phyloP scores from a whole-genome alignment of 2,888 invertebrate genomes.

The Synergus japonicus region DNA sequence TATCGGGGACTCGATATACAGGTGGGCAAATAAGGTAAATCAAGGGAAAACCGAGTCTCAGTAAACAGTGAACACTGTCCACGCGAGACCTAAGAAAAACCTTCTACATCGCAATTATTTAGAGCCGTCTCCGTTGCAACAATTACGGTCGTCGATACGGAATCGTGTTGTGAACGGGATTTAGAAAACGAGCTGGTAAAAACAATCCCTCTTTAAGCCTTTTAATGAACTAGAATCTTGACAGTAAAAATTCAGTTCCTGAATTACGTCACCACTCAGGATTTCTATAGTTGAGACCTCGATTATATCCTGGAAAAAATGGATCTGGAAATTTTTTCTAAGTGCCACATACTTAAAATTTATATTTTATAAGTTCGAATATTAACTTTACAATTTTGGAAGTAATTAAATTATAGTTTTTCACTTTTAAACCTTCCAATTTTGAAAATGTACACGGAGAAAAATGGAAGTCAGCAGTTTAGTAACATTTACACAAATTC shows the following conservation, averaged over 20 bases:
- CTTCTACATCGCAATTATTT: slow-evolving; percentile 38
- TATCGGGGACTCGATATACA: slow-evolving; percentile 37
- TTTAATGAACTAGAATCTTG: slow-evolving; percentile 27
- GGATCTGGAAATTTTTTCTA: too few relatives aligned
- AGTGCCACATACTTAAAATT: too few relatives aligned
- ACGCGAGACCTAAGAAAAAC: slow-evolving; percentile 29
- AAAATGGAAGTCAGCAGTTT: too few relatives aligned
- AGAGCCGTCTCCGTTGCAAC: slow-evolving; percentile 38
- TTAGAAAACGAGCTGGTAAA: slow-evolving; percentile 28
- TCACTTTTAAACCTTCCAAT: too few relatives aligned
- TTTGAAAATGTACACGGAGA: too few relatives aligned
- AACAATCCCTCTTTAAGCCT: slow-evolving; percentile 18
- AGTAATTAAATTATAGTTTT: too few relatives aligned
- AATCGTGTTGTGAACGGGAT: slow-evolving; percentile 32
- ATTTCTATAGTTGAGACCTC: neutral
- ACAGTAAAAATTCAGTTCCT: slow-evolving; percentile 32
- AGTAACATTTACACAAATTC: too few relatives aligned
- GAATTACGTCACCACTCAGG: slow-evolving; percentile 13
- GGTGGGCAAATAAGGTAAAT: slow-evolving; percentile 40
- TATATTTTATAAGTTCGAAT: too few relatives aligned
- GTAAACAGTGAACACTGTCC: slow-evolving; percentile 25
- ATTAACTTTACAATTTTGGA: too few relatives aligned
- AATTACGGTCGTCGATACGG: slow-evolving; percentile 33
- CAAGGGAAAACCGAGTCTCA: slow-evolving; percentile 35
- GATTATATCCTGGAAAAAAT: too few relatives aligned